phyloP scores from a whole-genome alignment of 2,113 vertebrate species.

The Datnioides undecimradiatus region DNA sequence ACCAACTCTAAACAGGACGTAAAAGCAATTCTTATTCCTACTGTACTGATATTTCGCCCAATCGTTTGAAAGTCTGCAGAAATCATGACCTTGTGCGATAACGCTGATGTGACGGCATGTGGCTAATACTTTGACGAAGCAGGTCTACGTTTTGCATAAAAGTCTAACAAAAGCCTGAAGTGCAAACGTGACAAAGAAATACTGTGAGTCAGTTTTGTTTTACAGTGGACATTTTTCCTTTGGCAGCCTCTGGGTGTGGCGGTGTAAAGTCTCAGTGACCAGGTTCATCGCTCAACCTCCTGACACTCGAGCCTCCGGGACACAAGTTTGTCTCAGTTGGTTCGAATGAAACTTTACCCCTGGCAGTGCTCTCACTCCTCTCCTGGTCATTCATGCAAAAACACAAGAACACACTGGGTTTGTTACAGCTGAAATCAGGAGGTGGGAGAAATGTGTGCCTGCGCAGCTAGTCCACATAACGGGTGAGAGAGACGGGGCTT shows the following conservation, averaged over 20 bases:
- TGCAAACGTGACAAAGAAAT: background rate
- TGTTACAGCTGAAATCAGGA: conserved; percentile 2
- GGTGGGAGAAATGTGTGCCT: conserved; percentile 7
- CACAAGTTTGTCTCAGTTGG: conserved; percentile 15
- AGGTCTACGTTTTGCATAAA: background rate
- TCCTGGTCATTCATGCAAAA: conserved; percentile 8
- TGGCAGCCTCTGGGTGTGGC: conserved; percentile 16
- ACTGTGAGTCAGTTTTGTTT: background rate
- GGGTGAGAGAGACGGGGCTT: background rate
- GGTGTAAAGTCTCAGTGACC: conserved; percentile 24
- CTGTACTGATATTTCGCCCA: background rate
- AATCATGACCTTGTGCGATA: background rate
- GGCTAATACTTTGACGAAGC: background rate
- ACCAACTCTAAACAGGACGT: background rate
- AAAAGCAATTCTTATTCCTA: background rate
- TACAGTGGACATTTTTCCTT: background rate
- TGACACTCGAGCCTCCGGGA: background rate
- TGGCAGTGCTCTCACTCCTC: background rate
- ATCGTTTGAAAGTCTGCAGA: background rate
- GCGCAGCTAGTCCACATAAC: background rate
- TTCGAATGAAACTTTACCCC: conserved; percentile 26
- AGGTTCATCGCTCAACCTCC: conserved; percentile 23
- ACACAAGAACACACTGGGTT: background rate
- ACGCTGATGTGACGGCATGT: background rate
- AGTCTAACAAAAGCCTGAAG: background rate